phyloP scores from a whole-genome alignment of 2,888 invertebrate species.

The Ophion ventricosus region DNA sequence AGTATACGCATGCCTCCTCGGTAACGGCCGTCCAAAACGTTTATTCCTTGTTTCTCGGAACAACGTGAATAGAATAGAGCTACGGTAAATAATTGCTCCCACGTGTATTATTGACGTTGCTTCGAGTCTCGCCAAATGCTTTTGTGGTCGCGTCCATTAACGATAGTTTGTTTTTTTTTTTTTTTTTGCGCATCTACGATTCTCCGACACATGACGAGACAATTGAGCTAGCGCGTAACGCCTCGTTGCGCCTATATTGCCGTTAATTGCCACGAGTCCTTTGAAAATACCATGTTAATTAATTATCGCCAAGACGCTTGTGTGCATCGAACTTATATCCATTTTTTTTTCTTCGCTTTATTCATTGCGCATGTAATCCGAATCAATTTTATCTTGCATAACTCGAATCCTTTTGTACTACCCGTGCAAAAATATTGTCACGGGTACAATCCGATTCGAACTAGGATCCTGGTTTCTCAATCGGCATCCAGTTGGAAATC shows the following conservation, averaged over 20 bases:
- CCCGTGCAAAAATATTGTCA: too few relatives aligned
- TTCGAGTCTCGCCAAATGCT: background rate
- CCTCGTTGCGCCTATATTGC: too few relatives aligned
- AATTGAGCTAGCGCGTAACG: too few relatives aligned
- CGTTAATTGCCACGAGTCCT: too few relatives aligned
- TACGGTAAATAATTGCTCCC: slow-evolving; percentile 26
- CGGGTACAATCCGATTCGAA: too few relatives aligned
- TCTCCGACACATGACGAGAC: background rate
- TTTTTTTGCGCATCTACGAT: slow-evolving; percentile 34
- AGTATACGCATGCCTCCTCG: background rate
- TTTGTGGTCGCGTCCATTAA: slow-evolving; percentile 10
- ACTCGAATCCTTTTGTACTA: background rate
- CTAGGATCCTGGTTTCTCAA: too few relatives aligned
- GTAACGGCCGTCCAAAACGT: background rate
- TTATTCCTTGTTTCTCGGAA: slow-evolving; percentile 51
- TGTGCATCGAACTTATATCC: too few relatives aligned
- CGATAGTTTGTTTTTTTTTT: too few relatives aligned
- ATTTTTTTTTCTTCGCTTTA: background rate
- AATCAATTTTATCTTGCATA: background rate
- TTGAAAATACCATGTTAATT: too few relatives aligned
- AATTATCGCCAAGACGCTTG: too few relatives aligned
- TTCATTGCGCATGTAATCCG: background rate
- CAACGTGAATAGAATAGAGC: background rate
- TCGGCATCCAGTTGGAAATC: too few relatives aligned
- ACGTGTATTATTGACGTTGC: slow-evolving; percentile 14